Base-by-base conservation (phyloP, 2,113 vertebrate genomes). In the Apodemus speciosus region DNA sequence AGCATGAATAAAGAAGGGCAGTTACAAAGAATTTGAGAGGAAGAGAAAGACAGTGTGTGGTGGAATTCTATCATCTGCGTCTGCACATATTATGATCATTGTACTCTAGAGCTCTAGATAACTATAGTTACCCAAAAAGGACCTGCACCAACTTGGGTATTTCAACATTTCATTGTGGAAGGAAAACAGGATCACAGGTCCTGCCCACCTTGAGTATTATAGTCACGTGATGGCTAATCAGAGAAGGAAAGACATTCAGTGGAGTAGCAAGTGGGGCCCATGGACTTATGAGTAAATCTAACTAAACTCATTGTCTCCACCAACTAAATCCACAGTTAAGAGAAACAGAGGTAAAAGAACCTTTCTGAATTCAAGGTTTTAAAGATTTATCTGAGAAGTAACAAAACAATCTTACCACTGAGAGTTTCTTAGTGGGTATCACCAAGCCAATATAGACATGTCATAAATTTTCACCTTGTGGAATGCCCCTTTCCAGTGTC, bases 361-460 rank as follows among this genome's bases (percentile, higher is more conserved):
- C 40, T 4, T 88, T 69, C 15, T 10, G 77, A 43, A 77, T 6
- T 60, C 64, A 3, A 85, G n/a, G 60, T 76, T 40, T 40, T 90
- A 16, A 71, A 64, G 83, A 51, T 68, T 77, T 62, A 71, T 9
- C 20, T 71, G 9, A 93, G 23, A 88, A 73, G 6, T n/a, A 92
- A 40, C 68, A 88, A 93, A 89, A 88, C 73, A 49, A 77, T 88
- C 20, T 84, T 38, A 80, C 79, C 40, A 56, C 9, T 88, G n/a
- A 94, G 88, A 72, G 93, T 76, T 62, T 95, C 85, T 95, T 75
- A 15, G 68, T 93, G 8, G 15, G 6, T n/a, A 60, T 16, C 53
- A 25, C 27, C 66, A 94, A 71, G 4, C 8, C 79, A 87, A 10
- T 27, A 30, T 20, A 38, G 2, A 23, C 38, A 8, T n/a, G 30